Conservation (phyloP, 2,797 vertebrate species). For the Artibeus lituratus region DNA sequence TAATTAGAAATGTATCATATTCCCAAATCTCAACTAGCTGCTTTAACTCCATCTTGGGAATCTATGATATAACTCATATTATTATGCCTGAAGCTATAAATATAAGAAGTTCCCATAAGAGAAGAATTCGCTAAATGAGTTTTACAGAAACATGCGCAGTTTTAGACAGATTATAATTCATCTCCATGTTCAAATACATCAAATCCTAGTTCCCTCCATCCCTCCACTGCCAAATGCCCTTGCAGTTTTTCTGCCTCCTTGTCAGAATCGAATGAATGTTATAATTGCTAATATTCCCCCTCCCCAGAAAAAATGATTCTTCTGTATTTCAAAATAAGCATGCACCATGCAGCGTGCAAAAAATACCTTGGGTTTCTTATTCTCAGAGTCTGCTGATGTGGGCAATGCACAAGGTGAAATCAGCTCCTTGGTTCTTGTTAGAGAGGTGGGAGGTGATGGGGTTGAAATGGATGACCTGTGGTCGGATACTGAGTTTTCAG, state of each 20-base stretch:
- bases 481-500: conserved; percentile 49
- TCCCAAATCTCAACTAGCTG: neutral
- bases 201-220: neutral
- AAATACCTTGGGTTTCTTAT: conserved; percentile 91
- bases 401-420: conserved; percentile 83
- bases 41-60: neutral
- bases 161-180: conserved; percentile 1
- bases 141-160: neutral
- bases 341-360: conserved; percentile 79
- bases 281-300: neutral
- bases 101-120: neutral
- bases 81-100: neutral
- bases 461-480: conserved; percentile 83
- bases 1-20: neutral
- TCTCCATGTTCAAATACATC: neutral
- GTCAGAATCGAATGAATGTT: neutral
- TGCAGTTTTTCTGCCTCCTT: neutral
- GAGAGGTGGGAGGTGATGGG: conserved; percentile 83
- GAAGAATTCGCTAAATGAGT: neutral
- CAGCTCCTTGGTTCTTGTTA: conserved; percentile 85
- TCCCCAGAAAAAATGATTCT: neutral
- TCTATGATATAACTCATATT: neutral
- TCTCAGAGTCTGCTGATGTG: conserved; percentile 82
- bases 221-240: neutral
- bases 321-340: conserved; percentile 72